These are phyloP conservation scores for Phylloscopus trochilus DNA, from an alignment of 2,113 vertebrate genomes.

Conservation along the genomic window DNA sequence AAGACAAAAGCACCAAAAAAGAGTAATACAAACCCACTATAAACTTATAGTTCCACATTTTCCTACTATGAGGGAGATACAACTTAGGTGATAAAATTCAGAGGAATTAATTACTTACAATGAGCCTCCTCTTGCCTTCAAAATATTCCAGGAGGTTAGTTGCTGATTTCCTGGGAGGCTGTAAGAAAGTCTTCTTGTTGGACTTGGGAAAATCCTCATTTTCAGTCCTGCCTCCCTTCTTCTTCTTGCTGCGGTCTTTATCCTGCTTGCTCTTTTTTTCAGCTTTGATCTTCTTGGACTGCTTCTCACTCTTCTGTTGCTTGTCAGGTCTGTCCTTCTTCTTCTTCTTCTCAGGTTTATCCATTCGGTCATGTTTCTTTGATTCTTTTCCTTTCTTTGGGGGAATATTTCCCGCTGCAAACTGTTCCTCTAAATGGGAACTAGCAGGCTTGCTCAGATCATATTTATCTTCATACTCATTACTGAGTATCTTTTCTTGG, in stretches of 20 bases:
- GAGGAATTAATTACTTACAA: conserved; percentile 80
- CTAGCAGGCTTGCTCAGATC: conserved; percentile 71
- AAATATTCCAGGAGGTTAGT: conserved; percentile 87
- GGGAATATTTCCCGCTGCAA: conserved; percentile 56
- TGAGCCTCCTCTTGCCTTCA: conserved; percentile 89
- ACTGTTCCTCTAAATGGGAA: conserved; percentile 75
- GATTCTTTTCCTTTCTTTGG: conserved; percentile 78
- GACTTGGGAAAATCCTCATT: conserved; percentile 81
- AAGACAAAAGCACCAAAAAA: neutral
- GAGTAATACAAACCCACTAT: neutral
- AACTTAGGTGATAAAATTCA: neutral
- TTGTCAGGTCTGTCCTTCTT: conserved; percentile 81
- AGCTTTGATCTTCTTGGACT: conserved; percentile 79
- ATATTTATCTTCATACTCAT: conserved; percentile 87
- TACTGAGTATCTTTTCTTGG: conserved; percentile 80
- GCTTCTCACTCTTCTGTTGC: conserved; percentile 78
- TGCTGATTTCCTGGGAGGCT: conserved; percentile 73
- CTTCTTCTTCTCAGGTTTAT: conserved; percentile 87
- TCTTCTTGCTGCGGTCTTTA: conserved; percentile 86
- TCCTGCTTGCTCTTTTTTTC: conserved; percentile 83
- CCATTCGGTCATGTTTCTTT: conserved; percentile 77
- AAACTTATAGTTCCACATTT: neutral
- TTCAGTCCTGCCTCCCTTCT: conserved; percentile 79
- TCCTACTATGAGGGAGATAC: neutral
- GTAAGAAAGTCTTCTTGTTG: conserved; percentile 73